Percentiles rank a stretch among this genome's conserved stretches.
Conservation (phyloP, 1,140 invertebrate species). For the Oscheius sp. region DNA sequence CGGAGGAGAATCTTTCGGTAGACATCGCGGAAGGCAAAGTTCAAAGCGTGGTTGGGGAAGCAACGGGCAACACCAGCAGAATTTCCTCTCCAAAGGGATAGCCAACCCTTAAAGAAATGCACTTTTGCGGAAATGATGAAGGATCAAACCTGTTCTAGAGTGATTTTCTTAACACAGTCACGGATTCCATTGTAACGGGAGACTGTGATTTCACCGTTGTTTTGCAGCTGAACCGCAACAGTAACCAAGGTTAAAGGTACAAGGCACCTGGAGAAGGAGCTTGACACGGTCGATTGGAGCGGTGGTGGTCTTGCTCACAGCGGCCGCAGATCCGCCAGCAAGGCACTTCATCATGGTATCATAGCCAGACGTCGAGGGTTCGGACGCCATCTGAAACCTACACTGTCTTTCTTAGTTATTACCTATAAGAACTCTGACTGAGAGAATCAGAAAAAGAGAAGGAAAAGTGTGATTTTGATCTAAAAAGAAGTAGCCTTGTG, state of each 20-base stretch:
- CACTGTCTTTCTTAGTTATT: no score
- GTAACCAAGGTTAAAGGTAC: background rate
- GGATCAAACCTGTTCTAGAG: slow-evolving; percentile 38
- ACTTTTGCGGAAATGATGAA: background rate
- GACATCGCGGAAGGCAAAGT: slow-evolving; percentile 53
- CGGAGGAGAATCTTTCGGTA: slow-evolving; percentile 60
- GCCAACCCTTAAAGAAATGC: slow-evolving; percentile 41
- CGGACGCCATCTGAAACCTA: slow-evolving; percentile 3
- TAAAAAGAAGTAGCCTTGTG: no score
- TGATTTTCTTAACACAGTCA: slow-evolving; percentile 43
- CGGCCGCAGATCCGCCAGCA: slow-evolving; percentile 48
- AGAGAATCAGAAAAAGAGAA: no score
- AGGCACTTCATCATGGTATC: slow-evolving; percentile 9
- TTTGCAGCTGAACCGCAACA: slow-evolving; percentile 48
- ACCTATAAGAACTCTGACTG: no score
- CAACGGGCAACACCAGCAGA: slow-evolving; percentile 50
- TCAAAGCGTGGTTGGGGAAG: slow-evolving; percentile 59
- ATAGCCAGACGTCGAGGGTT: background rate
- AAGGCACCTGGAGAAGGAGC: slow-evolving; percentile 49
- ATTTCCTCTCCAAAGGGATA: slow-evolving; percentile 60
- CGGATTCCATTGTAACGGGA: slow-evolving; percentile 46
- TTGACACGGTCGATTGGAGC: slow-evolving; percentile 54
- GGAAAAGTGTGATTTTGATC: no score
- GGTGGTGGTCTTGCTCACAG: slow-evolving; percentile 49
- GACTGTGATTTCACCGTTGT: slow-evolving; percentile 36